A percentile compares a stretch with the other conserved stretches of the same genome.
Evolutionary conservation across 2,113 vertebrate species (phyloP).

Genomic region (Pungitius pungitius): DNA sequence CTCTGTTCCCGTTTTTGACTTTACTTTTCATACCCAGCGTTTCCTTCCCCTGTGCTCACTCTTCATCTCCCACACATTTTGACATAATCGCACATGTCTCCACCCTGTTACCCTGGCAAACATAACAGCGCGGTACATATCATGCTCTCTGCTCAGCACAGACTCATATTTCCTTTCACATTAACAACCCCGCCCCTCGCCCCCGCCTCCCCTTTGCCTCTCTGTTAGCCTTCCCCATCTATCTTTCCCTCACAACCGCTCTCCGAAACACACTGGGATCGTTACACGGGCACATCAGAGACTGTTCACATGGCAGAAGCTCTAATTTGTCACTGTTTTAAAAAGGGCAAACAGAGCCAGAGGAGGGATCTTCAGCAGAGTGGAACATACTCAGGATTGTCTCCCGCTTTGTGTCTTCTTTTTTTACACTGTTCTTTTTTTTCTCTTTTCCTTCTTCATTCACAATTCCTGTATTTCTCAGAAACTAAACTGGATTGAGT

Average conservation of each 20-base stretch:
- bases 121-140: constrained; percentile 55
- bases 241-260: constrained; percentile 43
- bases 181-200: constrained; percentile 59
- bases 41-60: constrained; percentile 63
- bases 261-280: constrained; percentile 40
- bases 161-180: constrained; percentile 72
- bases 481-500: constrained; percentile 15
- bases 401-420: constrained; percentile 2
- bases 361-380: constrained; percentile 49
- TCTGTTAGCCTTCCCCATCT: constrained; percentile 31
- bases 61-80: constrained; percentile 67
- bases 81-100: constrained; percentile 67
- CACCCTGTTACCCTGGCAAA: constrained; percentile 66
- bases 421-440: constrained; percentile 33
- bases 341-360: constrained; percentile 57
- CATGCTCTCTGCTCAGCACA: constrained; percentile 59
- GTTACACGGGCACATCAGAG: constrained; percentile 57
- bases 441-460: constrained; percentile 36
- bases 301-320: constrained; percentile 43
- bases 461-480: constrained; percentile 27
- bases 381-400: constrained; percentile 39
- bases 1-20: constrained; percentile 47
- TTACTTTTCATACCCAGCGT: constrained; percentile 51
- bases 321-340: constrained; percentile 68
- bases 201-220: constrained; percentile 37